Conservation (phyloP, 2,113 vertebrate species). For the Mungos mungo region DNA sequence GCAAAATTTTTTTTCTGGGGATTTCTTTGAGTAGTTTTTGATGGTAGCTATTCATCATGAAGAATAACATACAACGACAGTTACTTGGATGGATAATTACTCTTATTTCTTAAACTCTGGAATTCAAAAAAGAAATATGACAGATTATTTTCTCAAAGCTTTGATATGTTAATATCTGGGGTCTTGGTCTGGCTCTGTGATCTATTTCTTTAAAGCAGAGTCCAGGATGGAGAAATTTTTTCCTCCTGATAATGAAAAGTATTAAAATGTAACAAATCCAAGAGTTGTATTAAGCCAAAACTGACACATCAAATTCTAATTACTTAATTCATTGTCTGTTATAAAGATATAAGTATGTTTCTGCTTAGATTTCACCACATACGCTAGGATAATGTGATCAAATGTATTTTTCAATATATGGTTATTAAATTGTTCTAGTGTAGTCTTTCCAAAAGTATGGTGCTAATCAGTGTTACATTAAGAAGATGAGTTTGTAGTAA, state of each 20-base stretch:
- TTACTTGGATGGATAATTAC: not conserved
- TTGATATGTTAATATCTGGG: not conserved
- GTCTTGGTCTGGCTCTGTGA: not conserved
- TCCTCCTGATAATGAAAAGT: not conserved
- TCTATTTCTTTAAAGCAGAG: conserved; percentile 16
- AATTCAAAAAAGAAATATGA: not conserved
- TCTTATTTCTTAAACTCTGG: conserved; percentile 7
- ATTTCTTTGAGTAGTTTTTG: not conserved
- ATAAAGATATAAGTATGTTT: not conserved
- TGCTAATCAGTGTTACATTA: not conserved
- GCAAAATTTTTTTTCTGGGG: not conserved
- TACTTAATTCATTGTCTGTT: not conserved
- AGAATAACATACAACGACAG: not conserved
- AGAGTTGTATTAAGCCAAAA: not conserved
- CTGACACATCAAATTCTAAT: conserved; percentile 1
- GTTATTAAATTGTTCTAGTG: not conserved
- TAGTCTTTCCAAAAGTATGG: not conserved
- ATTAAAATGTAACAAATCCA: not conserved
- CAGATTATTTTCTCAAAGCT: not conserved
- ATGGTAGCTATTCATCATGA: not conserved
- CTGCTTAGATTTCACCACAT: not conserved
- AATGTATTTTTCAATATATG: not conserved
- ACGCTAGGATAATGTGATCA: not conserved
- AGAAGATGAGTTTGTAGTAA: not conserved
- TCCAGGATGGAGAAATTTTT: not conserved